Percentiles rank a stretch among this genome's conserved stretches.
Conservation (phyloP, 1,140 invertebrate genomes). For the Monomorium pharaonis region DNA sequence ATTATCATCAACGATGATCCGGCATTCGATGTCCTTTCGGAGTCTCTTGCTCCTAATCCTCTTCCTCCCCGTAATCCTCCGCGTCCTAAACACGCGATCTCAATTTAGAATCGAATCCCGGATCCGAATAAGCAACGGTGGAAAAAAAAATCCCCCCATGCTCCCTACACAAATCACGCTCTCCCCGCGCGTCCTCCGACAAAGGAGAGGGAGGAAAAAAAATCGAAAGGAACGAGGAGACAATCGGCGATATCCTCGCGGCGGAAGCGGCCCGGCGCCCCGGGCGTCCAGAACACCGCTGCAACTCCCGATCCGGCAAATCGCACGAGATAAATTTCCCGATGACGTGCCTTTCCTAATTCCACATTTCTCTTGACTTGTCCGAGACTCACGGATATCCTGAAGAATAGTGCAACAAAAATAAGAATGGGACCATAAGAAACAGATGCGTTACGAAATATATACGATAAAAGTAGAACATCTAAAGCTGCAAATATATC, state of each 20-base stretch:
- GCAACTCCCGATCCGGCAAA: conserved; percentile 74
- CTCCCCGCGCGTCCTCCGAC: conserved; percentile 1
- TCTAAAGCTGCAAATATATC: background rate
- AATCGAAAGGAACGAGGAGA: conserved; percentile 46
- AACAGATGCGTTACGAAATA: background rate
- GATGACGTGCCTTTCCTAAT: conserved; percentile 60
- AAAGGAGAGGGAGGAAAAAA: conserved; percentile 15
- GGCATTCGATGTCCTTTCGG: background rate
- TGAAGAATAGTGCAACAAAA: conserved; percentile 18
- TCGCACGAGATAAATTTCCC: conserved; percentile 81
- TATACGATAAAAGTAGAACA: conserved; percentile 1
- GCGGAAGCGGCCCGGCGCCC: conserved; percentile 35
- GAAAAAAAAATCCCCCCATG: conserved; percentile 47
- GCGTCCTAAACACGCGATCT: conserved; percentile 53
- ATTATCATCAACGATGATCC: conserved; percentile 44
- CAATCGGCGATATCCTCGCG: conserved; percentile 59
- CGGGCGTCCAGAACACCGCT: conserved; percentile 41
- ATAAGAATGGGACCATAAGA: background rate
- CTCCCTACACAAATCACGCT: conserved; percentile 44
- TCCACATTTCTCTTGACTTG: conserved; percentile 31
- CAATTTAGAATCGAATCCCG: conserved; percentile 51
- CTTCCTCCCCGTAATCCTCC: conserved; percentile 47
- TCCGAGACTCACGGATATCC: background rate
- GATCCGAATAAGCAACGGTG: conserved; percentile 25
- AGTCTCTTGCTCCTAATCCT: conserved; percentile 27